Evolutionary conservation across 2,113 vertebrate genomes (phyloP).

Genomic region (Rhynchopsitta pachyrhyncha): DNA sequence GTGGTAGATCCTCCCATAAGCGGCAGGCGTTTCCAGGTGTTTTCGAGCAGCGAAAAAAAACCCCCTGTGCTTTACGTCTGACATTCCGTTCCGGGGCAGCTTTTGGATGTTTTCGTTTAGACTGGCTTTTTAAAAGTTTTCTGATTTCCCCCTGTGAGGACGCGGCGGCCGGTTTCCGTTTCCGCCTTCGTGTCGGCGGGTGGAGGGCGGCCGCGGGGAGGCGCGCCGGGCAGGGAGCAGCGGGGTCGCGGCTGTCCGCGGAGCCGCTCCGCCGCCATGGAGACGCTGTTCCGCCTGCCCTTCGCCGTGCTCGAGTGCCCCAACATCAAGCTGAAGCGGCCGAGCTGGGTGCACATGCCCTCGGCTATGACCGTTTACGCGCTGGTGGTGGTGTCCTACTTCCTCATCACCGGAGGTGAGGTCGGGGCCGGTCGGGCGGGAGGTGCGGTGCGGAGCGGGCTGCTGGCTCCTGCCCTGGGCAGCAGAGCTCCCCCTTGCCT

Average conservation of each 20-base stretch:
- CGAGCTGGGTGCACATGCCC: conserved; percentile 96
- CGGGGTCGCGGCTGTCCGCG: neutral
- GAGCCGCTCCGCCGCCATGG: conserved; percentile 74
- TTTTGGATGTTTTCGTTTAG: accelerated
- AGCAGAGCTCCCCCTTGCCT: neutral
- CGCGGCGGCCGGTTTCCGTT: neutral
- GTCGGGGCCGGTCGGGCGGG: neutral
- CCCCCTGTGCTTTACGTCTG: accelerated
- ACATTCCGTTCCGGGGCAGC: accelerated
- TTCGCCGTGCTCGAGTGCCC: conserved; percentile 93
- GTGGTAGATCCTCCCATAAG: accelerated
- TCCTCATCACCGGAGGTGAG: conserved; percentile 97
- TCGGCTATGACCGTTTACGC: conserved; percentile 98
- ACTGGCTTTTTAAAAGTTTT: accelerated
- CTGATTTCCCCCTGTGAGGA: accelerated
- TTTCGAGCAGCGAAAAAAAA: accelerated
- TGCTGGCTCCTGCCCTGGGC: neutral
- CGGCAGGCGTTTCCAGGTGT: accelerated
- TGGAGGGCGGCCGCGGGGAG: neutral
- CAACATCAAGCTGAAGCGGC: conserved; percentile 95
- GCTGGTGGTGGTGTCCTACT: conserved; percentile 95
- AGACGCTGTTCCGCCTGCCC: conserved; percentile 88
- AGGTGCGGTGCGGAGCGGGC: neutral
- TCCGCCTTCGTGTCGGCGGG: conserved; percentile 18
- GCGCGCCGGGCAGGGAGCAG: neutral